Conservation (phyloP, 2,113 vertebrate species). For the Stegastes partitus region DNA sequence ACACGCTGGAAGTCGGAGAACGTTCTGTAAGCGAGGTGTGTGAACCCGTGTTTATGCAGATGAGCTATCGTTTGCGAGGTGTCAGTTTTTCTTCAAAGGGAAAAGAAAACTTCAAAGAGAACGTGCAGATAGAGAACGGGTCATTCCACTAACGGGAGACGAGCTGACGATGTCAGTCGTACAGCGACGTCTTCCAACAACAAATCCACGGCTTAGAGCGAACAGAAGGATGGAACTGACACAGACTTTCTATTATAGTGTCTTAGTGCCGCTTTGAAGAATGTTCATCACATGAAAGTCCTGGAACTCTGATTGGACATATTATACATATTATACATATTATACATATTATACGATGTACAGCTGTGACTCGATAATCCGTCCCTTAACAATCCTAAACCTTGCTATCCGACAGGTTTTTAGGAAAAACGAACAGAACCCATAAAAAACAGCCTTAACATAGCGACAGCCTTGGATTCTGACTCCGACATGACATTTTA, state of each 20-base stretch:
- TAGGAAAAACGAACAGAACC: too few species aligned
- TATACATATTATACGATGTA: too few species aligned
- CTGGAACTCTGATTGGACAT: not conserved
- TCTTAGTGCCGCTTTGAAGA: constrained; percentile 32
- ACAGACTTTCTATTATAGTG: not conserved
- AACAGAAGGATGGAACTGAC: constrained; percentile 15
- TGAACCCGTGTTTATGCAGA: constrained; percentile 60
- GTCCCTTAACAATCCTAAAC: too few species aligned
- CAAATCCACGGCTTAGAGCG: constrained; percentile 25
- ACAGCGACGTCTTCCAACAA: constrained; percentile 8
- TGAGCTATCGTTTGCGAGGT: constrained; percentile 61
- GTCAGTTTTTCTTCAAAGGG: constrained; percentile 73
- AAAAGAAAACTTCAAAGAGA: constrained; percentile 64
- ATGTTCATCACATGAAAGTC: not conserved
- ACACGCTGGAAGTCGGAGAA: constrained; percentile 51
- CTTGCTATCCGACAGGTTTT: too few species aligned
- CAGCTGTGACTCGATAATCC: too few species aligned
- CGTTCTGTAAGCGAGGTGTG: constrained; percentile 47
- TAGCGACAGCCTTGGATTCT: too few species aligned
- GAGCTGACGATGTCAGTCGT: constrained; percentile 1
- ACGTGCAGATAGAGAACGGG: constrained; percentile 45
- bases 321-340: too few species aligned
- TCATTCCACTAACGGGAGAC: constrained; percentile 58
- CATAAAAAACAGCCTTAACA: too few species aligned
- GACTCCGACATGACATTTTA: too few species aligned